A percentile compares a stretch with the other conserved stretches of the same genome.
phyloP scores from a whole-genome alignment of 53 echinoderm and acorn worm species.

The Actinopyga echinites region DNA sequence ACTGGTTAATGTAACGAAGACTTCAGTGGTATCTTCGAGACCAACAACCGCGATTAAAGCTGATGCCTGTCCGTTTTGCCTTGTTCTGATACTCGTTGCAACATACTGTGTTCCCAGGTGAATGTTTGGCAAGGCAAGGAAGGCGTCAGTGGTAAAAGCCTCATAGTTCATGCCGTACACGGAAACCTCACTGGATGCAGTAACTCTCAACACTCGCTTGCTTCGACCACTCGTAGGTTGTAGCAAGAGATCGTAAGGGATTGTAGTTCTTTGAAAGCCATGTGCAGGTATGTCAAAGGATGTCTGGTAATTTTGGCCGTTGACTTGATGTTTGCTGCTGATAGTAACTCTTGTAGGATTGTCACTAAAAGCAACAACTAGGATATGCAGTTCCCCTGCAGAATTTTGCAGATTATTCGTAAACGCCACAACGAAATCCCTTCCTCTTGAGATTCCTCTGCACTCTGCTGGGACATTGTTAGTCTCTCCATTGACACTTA shows the following conservation, averaged over 20 bases:
- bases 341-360: conserved; percentile 27
- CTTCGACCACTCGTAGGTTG: not conserved
- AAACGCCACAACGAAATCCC: conserved; percentile 51
- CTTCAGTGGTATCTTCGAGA: conserved; percentile 6
- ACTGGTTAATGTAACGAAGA: conserved; percentile 40
- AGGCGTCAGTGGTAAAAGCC: conserved; percentile 52
- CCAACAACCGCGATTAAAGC: not conserved
- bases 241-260: conserved; percentile 46
- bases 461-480: not conserved
- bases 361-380: conserved; percentile 49
- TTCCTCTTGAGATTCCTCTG: conserved; percentile 59
- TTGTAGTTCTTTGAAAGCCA: conserved; percentile 26
- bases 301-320: not conserved
- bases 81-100: conserved; percentile 15
- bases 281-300: conserved; percentile 43
- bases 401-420: not conserved
- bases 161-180: conserved; percentile 55
- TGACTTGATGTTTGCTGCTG: conserved; percentile 19
- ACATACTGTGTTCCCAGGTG: conserved; percentile 57
- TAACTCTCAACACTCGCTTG: conserved; percentile 37
- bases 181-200: conserved; percentile 57
- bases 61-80: not conserved
- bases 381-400: conserved; percentile 4
- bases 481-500: not conserved
- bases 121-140: conserved; percentile 54